Conservation (phyloP, 1,140 invertebrate species). For the Prorops nasuta region DNA sequence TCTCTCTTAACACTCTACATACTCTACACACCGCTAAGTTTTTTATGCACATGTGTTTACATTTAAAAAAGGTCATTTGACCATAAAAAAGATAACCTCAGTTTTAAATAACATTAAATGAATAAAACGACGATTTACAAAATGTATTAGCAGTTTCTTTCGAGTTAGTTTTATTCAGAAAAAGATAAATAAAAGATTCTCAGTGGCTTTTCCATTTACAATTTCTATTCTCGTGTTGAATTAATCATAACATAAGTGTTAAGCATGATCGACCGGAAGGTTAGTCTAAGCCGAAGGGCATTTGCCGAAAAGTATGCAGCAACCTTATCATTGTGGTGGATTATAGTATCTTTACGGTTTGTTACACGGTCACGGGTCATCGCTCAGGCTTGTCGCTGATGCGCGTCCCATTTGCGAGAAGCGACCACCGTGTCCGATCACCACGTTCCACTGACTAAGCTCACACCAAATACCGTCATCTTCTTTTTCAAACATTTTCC, state of each 20-base stretch:
- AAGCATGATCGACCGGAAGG: not conserved
- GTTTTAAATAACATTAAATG: too few species aligned
- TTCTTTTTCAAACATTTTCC: not conserved
- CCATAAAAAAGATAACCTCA: too few species aligned
- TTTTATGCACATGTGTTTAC: too few species aligned
- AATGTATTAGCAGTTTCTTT: not conserved
- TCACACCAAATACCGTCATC: not conserved
- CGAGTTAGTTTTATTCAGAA: not conserved
- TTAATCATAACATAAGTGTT: not conserved
- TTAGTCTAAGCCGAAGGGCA: too few species aligned
- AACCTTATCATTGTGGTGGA: not conserved
- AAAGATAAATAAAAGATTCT: not conserved
- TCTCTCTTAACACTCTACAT: too few species aligned
- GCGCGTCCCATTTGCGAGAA: constrained; percentile 17
- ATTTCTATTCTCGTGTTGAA: not conserved
- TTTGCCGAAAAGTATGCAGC: not conserved
- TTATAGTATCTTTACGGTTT: constrained; percentile 16
- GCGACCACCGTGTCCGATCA: constrained; percentile 14
- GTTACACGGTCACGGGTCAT: constrained; percentile 19
- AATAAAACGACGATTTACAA: not conserved
- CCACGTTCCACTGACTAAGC: not conserved
- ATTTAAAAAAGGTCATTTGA: too few species aligned
- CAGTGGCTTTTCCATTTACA: not conserved
- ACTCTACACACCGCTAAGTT: too few species aligned
- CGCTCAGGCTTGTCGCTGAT: constrained; percentile 12